Base-by-base conservation (phyloP, 2,113 vertebrate species). In the Sialia sialis region DNA sequence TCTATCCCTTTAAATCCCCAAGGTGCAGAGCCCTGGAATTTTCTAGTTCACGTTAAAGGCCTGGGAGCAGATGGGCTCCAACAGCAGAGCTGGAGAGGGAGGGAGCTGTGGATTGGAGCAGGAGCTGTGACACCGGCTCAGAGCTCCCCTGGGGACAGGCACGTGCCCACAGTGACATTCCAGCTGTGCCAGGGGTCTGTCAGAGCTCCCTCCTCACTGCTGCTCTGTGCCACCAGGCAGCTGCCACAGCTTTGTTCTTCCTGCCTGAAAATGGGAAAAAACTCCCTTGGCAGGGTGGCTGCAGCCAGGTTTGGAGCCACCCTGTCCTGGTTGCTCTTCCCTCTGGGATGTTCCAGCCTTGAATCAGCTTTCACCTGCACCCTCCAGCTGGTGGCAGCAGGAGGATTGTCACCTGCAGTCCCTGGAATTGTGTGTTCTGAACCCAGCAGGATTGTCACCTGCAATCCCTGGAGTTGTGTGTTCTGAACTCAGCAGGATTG, bases 311-410 rank as follows among this genome's bases (percentile, higher is more conserved):
- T 4, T 4, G 32, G 48, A 90, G 20, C 29, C 52, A 13, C 60
- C 34, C 62, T 64, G 14, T 46, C 63, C 56, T 46, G 26, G 13
- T 21, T 17, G 0, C 30, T 75, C 6, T 44, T 55, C 34, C 29
- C 34, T 39, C 16, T 10, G 3, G 10, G 20, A 15, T 81, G 14
- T 70, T 54, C 34, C 56, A 62, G 32, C 6, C 27, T 44, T 6
- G 1, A 26, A 16, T 34, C 13, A 11, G 0, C 75, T 51, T 18
- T 19, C n/a, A 17, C 2, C 2, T 49, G n/a, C 27, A 6, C 43
- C 34, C 29, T 11, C 13, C n/a, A 27, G 55, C 22, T 25, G 39
- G 19, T 56, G 68, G 19, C 32, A 36, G 13, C 49, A 52, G 51
- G 9, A 29, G 26, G 16, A 3, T 11, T 64, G 51, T 39, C 11